Evolutionary conservation across 2,797 vertebrate species (phyloP).

Genomic region (Pseudomugil tenellus): DNA sequence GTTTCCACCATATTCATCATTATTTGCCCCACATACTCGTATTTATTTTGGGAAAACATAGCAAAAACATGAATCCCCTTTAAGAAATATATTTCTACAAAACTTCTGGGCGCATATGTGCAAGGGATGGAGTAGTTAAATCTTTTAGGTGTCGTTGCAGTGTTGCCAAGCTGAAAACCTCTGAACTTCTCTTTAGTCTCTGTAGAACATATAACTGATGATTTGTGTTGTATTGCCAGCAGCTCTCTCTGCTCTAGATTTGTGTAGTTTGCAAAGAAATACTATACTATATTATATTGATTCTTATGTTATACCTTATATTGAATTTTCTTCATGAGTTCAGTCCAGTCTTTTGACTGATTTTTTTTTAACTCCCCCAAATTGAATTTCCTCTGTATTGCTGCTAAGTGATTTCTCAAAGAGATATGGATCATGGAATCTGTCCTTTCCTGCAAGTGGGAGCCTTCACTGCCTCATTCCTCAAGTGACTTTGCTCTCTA

Average conservation of each 20-base stretch:
- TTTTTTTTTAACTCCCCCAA: neutral
- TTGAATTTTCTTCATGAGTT: conserved; percentile 34
- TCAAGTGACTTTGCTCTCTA: conserved; percentile 23
- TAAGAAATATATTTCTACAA: conserved; percentile 37
- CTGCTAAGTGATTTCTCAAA: conserved; percentile 31
- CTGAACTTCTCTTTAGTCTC: conserved; percentile 27
- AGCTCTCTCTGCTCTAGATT: conserved; percentile 71
- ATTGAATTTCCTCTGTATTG: conserved; percentile 8
- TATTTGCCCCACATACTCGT: conserved; percentile 38
- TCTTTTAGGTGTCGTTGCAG: conserved; percentile 64
- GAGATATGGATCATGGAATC: conserved; percentile 38
- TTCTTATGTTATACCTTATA: conserved; percentile 41
- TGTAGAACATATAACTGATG: conserved; percentile 57
- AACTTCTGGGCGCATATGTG: conserved; percentile 66
- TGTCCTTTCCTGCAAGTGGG: conserved; percentile 18
- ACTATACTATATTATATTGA: conserved; percentile 49
- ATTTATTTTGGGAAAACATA: conserved; percentile 50
- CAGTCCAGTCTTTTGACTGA: conserved; percentile 28
- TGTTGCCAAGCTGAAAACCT: conserved; percentile 57
- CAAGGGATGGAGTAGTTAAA: conserved; percentile 38
- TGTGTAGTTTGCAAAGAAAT: conserved; percentile 49
- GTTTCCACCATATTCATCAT: conserved; percentile 35
- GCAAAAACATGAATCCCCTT: conserved; percentile 33
- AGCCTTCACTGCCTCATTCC: conserved; percentile 11
- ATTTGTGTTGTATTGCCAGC: conserved; percentile 69